Conservation (phyloP, 2,113 vertebrate genomes). For the Ibidorhyncha struthersii region DNA sequence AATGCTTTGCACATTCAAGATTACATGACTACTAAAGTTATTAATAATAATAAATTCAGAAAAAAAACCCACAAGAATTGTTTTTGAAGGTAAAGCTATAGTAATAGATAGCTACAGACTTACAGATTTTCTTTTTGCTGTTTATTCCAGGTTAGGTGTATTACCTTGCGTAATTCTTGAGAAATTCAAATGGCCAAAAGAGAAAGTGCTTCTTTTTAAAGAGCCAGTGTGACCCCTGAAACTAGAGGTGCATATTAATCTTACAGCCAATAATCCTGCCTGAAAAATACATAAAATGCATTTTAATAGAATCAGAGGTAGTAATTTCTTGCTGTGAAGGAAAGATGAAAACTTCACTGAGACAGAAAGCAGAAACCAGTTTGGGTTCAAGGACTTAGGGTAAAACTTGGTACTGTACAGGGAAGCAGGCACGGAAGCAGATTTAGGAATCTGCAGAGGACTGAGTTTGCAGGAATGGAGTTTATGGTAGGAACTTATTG, state of each 20-base stretch:
- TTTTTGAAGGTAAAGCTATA: background rate
- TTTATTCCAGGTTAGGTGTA: background rate
- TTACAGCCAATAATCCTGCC: constrained; percentile 13
- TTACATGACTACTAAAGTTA: background rate
- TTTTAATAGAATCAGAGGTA: constrained; percentile 11
- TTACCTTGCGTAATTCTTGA: background rate
- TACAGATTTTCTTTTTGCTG: background rate
- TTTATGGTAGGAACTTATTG: background rate
- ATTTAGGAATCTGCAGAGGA: background rate
- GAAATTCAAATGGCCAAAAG: background rate
- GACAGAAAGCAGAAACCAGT: background rate
- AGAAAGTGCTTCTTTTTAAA: constrained; percentile 1
- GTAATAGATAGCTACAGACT: background rate
- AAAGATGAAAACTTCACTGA: background rate
- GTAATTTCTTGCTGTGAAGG: constrained; percentile 10
- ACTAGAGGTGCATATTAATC: constrained; percentile 23
- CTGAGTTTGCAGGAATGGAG: background rate
- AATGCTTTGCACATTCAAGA: background rate
- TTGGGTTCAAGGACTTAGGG: background rate
- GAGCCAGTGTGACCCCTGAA: background rate
- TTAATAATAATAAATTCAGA: background rate
- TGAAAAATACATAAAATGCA: constrained; percentile 26
- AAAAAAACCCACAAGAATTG: background rate
- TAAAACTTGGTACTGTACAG: background rate
- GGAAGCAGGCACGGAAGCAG: background rate